Conservation (phyloP, 2,888 invertebrate species). For the Drosophila paranaensis region DNA sequence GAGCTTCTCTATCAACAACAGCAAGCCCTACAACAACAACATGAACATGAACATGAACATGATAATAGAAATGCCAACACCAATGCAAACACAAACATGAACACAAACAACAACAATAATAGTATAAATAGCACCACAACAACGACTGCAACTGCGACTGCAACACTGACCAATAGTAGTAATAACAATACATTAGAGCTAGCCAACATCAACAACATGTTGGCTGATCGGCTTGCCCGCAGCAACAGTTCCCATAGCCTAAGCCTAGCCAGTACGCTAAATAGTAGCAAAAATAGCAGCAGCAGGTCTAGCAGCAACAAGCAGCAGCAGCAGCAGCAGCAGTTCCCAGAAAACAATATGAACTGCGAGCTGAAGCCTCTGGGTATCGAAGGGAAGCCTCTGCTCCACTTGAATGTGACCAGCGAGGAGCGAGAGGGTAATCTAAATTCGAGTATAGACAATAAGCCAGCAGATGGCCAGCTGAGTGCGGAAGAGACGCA, state of each 20-base stretch:
- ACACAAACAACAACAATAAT: conserved; percentile 29
- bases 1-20: conserved; percentile 60
- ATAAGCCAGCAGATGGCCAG: conserved; percentile 9
- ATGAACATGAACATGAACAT: conserved; percentile 39
- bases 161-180: conserved; percentile 67
- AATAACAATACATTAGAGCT: conserved; percentile 54
- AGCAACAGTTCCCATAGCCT: conserved; percentile 59
- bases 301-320: conserved; percentile 46
- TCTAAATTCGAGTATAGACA: background rate
- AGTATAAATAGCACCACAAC: conserved; percentile 32
- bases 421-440: conserved; percentile 21
- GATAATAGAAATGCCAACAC: conserved; percentile 60
- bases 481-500: conserved; percentile 67
- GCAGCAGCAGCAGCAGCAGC: conserved; percentile 28
- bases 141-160: conserved; percentile 33
- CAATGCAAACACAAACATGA: conserved; percentile 39
- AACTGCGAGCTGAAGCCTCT: conserved; percentile 59
- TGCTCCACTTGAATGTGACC: conserved; percentile 63
- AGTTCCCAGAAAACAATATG: conserved; percentile 66
- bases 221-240: conserved; percentile 34
- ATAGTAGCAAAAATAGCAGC: conserved; percentile 48
- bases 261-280: conserved; percentile 57
- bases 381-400: conserved; percentile 38
- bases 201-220: conserved; percentile 36
- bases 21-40: conserved; percentile 52